Base-by-base conservation (phyloP, 2,888 invertebrate species). In the Pterostichus madidus region DNA sequence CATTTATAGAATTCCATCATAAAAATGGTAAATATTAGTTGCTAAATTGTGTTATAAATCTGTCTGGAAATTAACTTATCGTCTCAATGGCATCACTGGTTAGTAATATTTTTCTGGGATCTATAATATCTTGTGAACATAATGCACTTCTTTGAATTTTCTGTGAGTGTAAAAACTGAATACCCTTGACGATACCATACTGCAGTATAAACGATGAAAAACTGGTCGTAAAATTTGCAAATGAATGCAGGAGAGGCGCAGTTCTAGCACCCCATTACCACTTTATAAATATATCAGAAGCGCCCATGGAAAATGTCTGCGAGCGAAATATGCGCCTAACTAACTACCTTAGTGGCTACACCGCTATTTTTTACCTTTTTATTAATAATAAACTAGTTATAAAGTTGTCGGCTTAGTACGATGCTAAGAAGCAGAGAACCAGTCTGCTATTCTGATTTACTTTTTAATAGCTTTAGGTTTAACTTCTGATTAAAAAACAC, bases 231-330 rank as follows among this genome's bases (percentile, higher is more conserved):
- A 71, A 71, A 71, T 71, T 71, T 71, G 46, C 68, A 71, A 71
- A 71, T 71, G 68, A 71, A 71, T 71, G 68, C 68, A 39, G 39
- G 39, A 44, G 44, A 71, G 17, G 68, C 68, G 68, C 68, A 44
- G 68, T 64, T 64, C 44, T 71, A 71, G 39, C 17, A 71, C 44
- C 68, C 44, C 68, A 71, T 71, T 71, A 71, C 68, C 68, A 71
- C 68, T 71, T 71, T 71, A 71, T 71, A 71, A 71, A 71, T 71
- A 64, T 64, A 71, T 71, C 68, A 71, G 68, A 71, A 39, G 44
- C 68, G 68, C 68, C 68, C 44, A 44, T 71, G 68, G 39, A 44
- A 44, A 39, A 31, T 10, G 35, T 64, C 13, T 35, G 13, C 35
- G 39, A 31, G 68, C 68, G 44, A 44, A 71, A 44, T 71, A 71